Base-by-base conservation (phyloP, 2,888 invertebrate species). In the Microchrysa polita region DNA sequence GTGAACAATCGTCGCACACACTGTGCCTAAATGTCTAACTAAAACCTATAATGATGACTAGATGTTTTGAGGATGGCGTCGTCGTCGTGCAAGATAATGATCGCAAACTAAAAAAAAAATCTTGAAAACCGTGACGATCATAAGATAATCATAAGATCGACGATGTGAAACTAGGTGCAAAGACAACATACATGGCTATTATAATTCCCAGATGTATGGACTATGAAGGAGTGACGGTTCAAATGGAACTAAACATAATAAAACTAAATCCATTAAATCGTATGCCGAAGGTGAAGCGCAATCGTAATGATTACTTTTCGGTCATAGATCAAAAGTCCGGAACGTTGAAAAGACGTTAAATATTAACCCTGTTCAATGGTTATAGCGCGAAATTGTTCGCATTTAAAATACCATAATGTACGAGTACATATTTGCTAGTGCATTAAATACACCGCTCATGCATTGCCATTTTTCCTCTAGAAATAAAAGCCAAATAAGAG, bases 61-160 rank as follows among this genome's bases (percentile, higher is more conserved):
- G 61, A 63, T 63, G 61, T 42, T 63, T 42, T 40, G 61, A 63
- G 61, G 40, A 63, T 63, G 40, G 18, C 18, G 40, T 63, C 61
- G 40, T n/a, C n/a, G n/a, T n/a, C n/a, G n/a, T n/a, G n/a, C n/a
- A n/a, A 40, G 61, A 63, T 63, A 42, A 40, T 63, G 61, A 40
- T 42, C 18, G 42, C 23, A 9, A 63, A 42, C 18, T 16, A 40
- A n/a, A 40, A 42, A 61, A 61, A 34, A 40, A 7, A 2, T 42
- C 42, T n/a, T 40, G 61, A 34, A 5, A 63, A 40, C 42, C 61
- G 18, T 63, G 61, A 63, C 34, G 61, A 63, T 63, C 61, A 63
- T 7, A 7, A 34, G 27, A n/a, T n/a, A n/a, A n/a, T n/a, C n/a
- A n/a, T n/a, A n/a, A n/a, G n/a, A n/a, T n/a, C 42, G 42, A 40